Evolutionary conservation across 2,888 invertebrate genomes (phyloP).

Genomic region (Dryomyza anilis): DNA sequence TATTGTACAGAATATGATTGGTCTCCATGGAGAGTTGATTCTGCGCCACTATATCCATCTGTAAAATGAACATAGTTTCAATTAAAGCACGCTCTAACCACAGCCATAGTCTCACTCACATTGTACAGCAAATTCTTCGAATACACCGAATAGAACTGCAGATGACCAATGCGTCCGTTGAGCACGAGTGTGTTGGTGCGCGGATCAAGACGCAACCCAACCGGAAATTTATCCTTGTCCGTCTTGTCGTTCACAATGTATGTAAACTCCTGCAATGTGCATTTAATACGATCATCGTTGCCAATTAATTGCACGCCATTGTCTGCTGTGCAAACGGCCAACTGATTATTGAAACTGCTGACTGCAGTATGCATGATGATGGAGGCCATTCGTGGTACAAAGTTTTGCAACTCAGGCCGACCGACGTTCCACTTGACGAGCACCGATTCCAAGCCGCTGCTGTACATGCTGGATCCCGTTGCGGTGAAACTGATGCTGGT

Average conservation of each 20-base stretch:
- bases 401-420: constrained; percentile 62
- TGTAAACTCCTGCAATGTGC: constrained; percentile 72
- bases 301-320: constrained; percentile 70
- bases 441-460: constrained; percentile 79
- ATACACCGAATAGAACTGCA: constrained; percentile 75
- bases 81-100: background rate
- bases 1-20: constrained; percentile 66
- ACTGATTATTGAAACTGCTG: constrained; percentile 67
- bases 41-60: constrained; percentile 74
- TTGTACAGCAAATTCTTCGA: constrained; percentile 72
- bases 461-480: constrained; percentile 71
- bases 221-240: constrained; percentile 60
- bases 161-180: constrained; percentile 74
- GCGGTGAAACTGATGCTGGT: constrained; percentile 70
- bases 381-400: constrained; percentile 74
- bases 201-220: constrained; percentile 65
- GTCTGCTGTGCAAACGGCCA: constrained; percentile 72
- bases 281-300: constrained; percentile 63
- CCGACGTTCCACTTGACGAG: constrained; percentile 76
- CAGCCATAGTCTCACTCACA: constrained; percentile 64
- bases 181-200: constrained; percentile 70
- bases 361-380: constrained; percentile 69
- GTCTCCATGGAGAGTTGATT: constrained; percentile 73
- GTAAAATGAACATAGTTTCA: constrained; percentile 32
- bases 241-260: constrained; percentile 63